Base-by-base conservation (phyloP, 35 echinoderm and acorn worm genomes). In the Lytechinus pictus region DNA sequence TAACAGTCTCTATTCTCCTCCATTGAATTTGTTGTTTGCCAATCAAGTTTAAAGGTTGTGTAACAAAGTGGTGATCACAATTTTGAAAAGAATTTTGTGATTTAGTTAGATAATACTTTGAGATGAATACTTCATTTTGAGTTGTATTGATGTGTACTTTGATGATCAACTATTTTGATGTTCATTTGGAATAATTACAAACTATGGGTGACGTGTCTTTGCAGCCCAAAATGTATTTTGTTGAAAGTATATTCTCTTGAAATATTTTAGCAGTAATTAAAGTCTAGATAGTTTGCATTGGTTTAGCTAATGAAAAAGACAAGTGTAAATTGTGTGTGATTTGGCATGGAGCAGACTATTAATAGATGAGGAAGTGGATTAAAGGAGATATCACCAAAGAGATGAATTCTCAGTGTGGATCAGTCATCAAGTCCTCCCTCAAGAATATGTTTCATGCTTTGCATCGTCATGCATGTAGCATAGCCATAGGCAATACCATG, bases 291-390 rank as follows among this genome's bases (percentile, higher is more conserved):
- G 61, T 4, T 21, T 14, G 14, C 6, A 57, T 11, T 21, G 14
- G 61, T 71, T 71, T 6, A 21, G 24, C 12, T 19, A 19, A 71
- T 14, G 61, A 71, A 21, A 71, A 21, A 71, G 16, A 71, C 21
- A 24, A 8, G 2, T 5, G n/a, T 24, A 79, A 3, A 24, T 79
- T n/a, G 66, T 24, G 19, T 8, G 8, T 16, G n/a, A 79, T 79
- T n/a, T 19, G 21, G 66, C 2, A 24, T 19, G 16, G 19, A 79
- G 66, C 66, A 24, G 4, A 79, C 66, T 79, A 79, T 79, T 79
- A 79, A 79, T 79, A 79, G 66, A 79, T 79, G 19, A 79, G 66
- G 66, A 79, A 79, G 66, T 79, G 66, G 66, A 79, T 79, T 79
- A 79, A 44, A 79, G 66, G n/a, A 79, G 66, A 79, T 79, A 79